A percentile compares a stretch with the other conserved stretches of the same genome.
Conservation (phyloP, 2,113 vertebrate species). For the Oncorhynchus nerka region DNA sequence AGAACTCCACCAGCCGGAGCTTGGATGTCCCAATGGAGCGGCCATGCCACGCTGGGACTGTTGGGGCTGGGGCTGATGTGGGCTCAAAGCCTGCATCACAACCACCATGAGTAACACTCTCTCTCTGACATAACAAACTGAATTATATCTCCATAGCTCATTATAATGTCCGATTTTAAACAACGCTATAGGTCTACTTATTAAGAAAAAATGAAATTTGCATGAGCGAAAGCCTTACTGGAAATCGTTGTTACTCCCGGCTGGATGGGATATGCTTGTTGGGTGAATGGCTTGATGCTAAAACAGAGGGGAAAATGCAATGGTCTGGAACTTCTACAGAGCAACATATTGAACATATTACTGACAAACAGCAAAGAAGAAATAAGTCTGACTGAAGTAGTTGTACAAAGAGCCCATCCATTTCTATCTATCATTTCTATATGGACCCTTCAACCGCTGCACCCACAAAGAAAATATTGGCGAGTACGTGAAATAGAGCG, state of each 20-base stretch:
- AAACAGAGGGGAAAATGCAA: conserved; percentile 38
- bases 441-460: not conserved
- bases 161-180: no score
- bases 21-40: conserved; percentile 97
- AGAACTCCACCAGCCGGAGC: conserved; percentile 96
- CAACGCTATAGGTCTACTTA: no score
- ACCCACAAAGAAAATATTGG: not conserved
- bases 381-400: not conserved
- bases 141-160: no score
- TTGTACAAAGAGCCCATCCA: conserved; percentile 1
- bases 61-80: conserved; percentile 84
- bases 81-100: conserved; percentile 86
- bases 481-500: not conserved
- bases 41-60: conserved; percentile 95
- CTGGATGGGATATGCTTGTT: conserved; percentile 94
- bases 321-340: conserved; percentile 1
- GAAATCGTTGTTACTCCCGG: conserved; percentile 92
- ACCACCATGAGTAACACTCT: not conserved
- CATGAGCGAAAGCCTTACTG: conserved; percentile 75
- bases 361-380: not conserved
- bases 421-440: not conserved
- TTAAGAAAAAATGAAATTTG: not conserved
- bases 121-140: not conserved
- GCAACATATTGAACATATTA: conserved; percentile 12
- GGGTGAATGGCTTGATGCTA: conserved; percentile 96